Percentiles rank a stretch among this genome's conserved stretches.
Conservation (phyloP, 2,888 invertebrate species). For the Eupithecia exiguata region DNA sequence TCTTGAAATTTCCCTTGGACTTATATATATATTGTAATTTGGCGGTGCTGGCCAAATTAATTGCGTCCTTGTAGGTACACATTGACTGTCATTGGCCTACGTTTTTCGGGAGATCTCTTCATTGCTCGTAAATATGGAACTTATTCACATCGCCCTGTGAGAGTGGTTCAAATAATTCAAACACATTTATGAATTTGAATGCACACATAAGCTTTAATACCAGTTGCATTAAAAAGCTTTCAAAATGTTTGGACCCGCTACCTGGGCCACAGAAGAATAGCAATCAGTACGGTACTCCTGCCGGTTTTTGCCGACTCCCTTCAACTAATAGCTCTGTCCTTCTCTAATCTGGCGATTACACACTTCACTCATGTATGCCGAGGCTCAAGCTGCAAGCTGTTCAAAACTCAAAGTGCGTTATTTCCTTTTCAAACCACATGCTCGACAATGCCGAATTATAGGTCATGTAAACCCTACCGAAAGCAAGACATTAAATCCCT, state of each 20-base stretch:
- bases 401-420: neutral
- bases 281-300: conserved; percentile 44
- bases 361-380: neutral
- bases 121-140: neutral
- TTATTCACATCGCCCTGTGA: neutral
- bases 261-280: conserved; percentile 19
- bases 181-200: neutral
- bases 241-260: conserved; percentile 9
- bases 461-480: too few species aligned
- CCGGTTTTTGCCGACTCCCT: conserved; percentile 60
- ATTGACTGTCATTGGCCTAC: neutral
- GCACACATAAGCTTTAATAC: conserved; percentile 7
- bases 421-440: too few species aligned
- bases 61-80: neutral
- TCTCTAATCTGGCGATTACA: conserved; percentile 43
- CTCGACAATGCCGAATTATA: too few species aligned
- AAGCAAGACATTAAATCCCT: too few species aligned
- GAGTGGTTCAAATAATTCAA: neutral
- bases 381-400: neutral
- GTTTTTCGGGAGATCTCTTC: neutral
- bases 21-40: neutral
- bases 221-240: neutral
- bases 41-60: neutral
- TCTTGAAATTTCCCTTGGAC: neutral
- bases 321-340: conserved; percentile 44